Base-by-base conservation (phyloP, 2,888 invertebrate genomes). In the Cryptus armator region DNA sequence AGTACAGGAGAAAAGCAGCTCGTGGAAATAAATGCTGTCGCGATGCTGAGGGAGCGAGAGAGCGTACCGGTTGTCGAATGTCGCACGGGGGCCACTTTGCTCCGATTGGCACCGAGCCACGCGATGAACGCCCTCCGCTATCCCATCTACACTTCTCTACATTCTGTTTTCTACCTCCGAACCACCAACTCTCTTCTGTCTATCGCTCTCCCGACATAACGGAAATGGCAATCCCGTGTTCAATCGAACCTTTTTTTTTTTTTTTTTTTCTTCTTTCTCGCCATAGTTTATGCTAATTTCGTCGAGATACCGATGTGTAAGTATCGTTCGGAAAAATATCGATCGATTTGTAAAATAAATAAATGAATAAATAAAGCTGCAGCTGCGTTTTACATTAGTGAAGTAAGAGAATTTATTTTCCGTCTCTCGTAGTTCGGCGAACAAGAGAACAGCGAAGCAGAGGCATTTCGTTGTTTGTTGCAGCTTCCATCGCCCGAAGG, bases 51-150 rank as follows among this genome's bases (percentile, higher is more conserved):
- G 59, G 78, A 78, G 78, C n/a, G 24, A 68, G 71, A 53, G 77
- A 44, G 32, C 76, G 75, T 84, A 75, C 37, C 71, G 84, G 67
- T 82, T 82, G 81, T 78, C 81, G 74, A 79, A 85, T 68, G 78
- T 81, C 74, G 78, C 70, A 43, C 77, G 29, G 71, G 56, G 74
- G 77, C 62, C 85, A 79, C 82, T 85, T 82, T 79, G 64, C 64
- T 56, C 79, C 74, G 75, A 82, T 85, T 85, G 85, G 85, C 85
- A 82, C 66, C 72, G 85, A 70, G 81, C 85, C 85, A 85, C 85
- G 66, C 79, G 71, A 66, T 43, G 64, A 56, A 48, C 75, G 74
- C 56, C 46, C 59, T 24, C 14, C 70, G 74, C 56, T 53, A 48
- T n/a, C 51, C 43, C 51, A 66, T 66, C 66, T 66, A 37, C 16